Base-by-base conservation (phyloP, 2,888 invertebrate species). In the Nemoura dubitans region DNA sequence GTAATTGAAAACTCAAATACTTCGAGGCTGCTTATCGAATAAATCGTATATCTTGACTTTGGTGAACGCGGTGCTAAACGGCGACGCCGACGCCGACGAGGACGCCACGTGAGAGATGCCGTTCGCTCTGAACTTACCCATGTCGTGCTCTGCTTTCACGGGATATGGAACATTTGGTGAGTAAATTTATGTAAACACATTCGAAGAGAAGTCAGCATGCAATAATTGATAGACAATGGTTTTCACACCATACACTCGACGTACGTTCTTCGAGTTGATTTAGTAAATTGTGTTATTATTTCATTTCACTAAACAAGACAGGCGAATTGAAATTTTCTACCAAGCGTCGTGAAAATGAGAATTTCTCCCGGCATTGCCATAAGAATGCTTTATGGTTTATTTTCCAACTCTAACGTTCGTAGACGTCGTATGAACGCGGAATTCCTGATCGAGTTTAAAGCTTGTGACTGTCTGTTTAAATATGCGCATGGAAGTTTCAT, bases 141-240 rank as follows among this genome's bases (percentile, higher is more conserved):
- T 80, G 86, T n/a, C 77, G 29, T 25, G 42, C 29, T 85, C 84
- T 80, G 2, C 28, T 21, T 25, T 78, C 28, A 25, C 21, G 42
- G 86, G 86, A 86, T 86, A 86, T 86, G 86, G 86, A 59, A 86
- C 42, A 26, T 42, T 85, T 80, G 86, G 86, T 86, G 85, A 86
- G 86, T 80, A 16, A 26, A 81, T 36, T 42, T 25, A 82, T 25
- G 82, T 30, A 28, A 30, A 30, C 82, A 82, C 29, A 30, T 82
- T 36, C 36, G 27, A 82, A 82, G n/a, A 30, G 82, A 78, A 78
- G 29, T 78, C 27, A 78, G 78, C 29, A 25, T 25, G 29, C 78
- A 78, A 78, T 78, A 78, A 78, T 59, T 59, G 59, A 59, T 59
- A 59, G 59, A 59, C 59, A 59, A 59, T 59, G 59, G 29, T 78